Percentiles rank a stretch among this genome's conserved stretches.
Evolutionary conservation across 2,888 invertebrate genomes (phyloP).

Genomic region (Drosophila gaucha): DNA sequence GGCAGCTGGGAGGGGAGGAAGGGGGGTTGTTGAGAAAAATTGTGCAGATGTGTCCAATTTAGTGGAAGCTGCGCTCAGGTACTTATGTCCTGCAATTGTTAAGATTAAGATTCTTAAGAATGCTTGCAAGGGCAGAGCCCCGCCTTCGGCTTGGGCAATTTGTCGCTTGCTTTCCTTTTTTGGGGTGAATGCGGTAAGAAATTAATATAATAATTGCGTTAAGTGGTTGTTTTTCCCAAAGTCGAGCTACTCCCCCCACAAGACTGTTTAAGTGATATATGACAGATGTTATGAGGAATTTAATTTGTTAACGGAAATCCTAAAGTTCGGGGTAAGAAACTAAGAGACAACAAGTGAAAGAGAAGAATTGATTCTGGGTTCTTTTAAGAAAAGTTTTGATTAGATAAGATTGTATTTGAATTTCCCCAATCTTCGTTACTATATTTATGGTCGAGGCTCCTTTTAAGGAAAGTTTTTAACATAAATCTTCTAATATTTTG

Average conservation of each 20-base stretch:
- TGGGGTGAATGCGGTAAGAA: constrained; percentile 45
- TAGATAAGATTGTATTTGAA: too few species aligned
- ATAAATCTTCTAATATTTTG: too few species aligned
- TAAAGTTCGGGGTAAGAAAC: too few species aligned
- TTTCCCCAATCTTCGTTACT: too few species aligned
- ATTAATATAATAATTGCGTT: constrained; percentile 75
- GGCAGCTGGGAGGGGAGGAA: too few species aligned
- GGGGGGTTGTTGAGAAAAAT: constrained; percentile 41
- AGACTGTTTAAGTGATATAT: constrained; percentile 13
- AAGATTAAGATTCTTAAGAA: constrained; percentile 56
- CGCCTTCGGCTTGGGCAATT: constrained; percentile 8
- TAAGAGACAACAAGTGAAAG: too few species aligned
- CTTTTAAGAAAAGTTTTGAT: too few species aligned
- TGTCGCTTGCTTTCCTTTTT: too few species aligned
- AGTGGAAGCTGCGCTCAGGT: constrained; percentile 63
- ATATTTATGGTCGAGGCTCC: too few species aligned
- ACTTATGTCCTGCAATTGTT: constrained; percentile 55
- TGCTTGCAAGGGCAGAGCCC: constrained; percentile 25
- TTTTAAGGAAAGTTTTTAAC: too few species aligned
- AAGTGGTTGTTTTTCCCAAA: constrained; percentile 55
- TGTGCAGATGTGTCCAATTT: constrained; percentile 76
- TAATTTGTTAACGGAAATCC: too few species aligned
- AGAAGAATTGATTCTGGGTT: too few species aligned
- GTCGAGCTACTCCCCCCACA: constrained; percentile 4
- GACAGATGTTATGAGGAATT: constrained; percentile 21